Evolutionary conservation across 2,888 invertebrate species (phyloP), one percentile per base, ranked within the genome.

Genomic region (Lasioglossum marginatum): DNA sequence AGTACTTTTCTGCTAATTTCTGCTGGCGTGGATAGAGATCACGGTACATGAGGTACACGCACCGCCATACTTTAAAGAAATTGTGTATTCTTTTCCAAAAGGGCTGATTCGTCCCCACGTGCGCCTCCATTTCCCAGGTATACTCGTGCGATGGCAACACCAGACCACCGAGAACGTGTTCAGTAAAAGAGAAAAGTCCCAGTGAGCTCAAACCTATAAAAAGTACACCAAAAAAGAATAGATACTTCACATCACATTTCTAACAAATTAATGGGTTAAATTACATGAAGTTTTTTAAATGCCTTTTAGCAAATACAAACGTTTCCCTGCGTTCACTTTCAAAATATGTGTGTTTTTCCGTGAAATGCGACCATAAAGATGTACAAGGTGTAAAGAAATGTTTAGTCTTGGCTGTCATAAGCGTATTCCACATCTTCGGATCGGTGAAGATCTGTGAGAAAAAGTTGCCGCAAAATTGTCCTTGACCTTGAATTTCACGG

Each of bases 71-170:
- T 0, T 2, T 5, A 6, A 90, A 1, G 19, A 81, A 91, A 75
- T 92, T 91, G 3, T 0, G 23, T n/a, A 91, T 0, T 73, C 91
- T 88, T 19, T 76, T 82, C 70, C 83, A 90, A 19, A 92, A 89
- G 0, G 91, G 75, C 16, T 85, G 68, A 48, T 91, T 84, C 1
- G 70, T 6, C 8, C 87, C 89, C 1, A 86, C 77, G 3, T 71
- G 31, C 27, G 77, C 71, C 23, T 90, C 89, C 66, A 89, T 68
- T 77, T 93, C 91, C 90, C 91, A 92, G 16, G 83, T 91, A 23
- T 90, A 90, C 5, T 85, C 86, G 82, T 92, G 89, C 1, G 91
- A 91, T 10, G 91, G n/a, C 27, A 90, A n/a, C 31, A 87, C 4
- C 6, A 87, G 83, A 16, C 87, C 77, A 10, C 92, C 92, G 34